Percentiles rank a stretch among this genome's conserved stretches.
phyloP scores from a whole-genome alignment of 2,888 invertebrate genomes.

The Andricus curvator region DNA sequence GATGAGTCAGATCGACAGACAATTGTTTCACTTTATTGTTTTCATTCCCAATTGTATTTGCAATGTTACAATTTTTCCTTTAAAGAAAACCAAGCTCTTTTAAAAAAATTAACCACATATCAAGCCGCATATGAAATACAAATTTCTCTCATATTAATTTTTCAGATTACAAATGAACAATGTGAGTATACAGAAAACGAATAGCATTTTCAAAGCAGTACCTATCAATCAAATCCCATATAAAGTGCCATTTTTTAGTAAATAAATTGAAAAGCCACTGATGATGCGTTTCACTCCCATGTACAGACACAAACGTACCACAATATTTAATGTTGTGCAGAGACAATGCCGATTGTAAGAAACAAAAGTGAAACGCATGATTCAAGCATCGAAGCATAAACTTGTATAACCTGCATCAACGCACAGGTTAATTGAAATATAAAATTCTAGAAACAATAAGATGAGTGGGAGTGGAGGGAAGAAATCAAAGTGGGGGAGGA shows the following conservation, averaged over 20 bases:
- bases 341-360: slow-evolving; percentile 17
- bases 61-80: neutral
- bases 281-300: neutral
- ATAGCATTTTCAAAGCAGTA: neutral
- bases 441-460: slow-evolving; percentile 14
- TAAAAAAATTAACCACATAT: too few relatives aligned
- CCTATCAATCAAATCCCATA: too few relatives aligned
- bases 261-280: neutral
- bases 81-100: too few relatives aligned
- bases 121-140: too few relatives aligned
- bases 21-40: neutral
- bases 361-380: slow-evolving; percentile 1
- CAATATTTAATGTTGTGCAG: neutral
- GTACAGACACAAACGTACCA: neutral
- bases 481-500: neutral
- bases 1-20: slow-evolving; percentile 27
- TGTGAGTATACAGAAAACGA: too few relatives aligned
- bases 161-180: too few relatives aligned
- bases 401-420: neutral
- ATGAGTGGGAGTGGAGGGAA: slow-evolving; percentile 25
- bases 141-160: too few relatives aligned
- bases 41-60: slow-evolving; percentile 4
- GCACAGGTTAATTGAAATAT: slow-evolving; percentile 12
- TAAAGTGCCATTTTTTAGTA: too few relatives aligned
- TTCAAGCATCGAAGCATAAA: slow-evolving; percentile 5